Evolutionary conservation across 1,140 invertebrate genomes (phyloP).

Genomic region (Lanistes nyassanus): DNA sequence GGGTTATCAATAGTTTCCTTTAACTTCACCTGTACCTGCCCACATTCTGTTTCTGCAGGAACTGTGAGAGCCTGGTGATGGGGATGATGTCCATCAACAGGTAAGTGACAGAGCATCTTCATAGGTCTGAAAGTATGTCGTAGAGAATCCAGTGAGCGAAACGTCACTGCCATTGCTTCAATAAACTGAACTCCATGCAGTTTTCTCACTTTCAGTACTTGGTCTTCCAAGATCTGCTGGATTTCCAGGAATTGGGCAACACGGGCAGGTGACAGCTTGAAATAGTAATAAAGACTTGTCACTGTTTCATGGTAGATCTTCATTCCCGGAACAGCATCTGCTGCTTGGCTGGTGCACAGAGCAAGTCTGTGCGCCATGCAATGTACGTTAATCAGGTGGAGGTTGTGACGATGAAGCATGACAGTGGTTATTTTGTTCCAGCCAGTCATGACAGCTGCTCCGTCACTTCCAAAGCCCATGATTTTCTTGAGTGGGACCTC

Average conservation of each 20-base stretch:
- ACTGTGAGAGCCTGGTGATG: background rate
- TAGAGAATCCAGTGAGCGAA: conserved; percentile 24
- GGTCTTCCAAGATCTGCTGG: too few species aligned
- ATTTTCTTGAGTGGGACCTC: conserved; percentile 15
- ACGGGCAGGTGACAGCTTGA: too few species aligned
- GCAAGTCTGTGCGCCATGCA: conserved; percentile 34
- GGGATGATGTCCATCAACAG: conserved; percentile 8
- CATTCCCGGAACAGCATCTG: too few species aligned
- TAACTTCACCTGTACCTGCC: conserved; percentile 4
- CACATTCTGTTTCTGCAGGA: background rate
- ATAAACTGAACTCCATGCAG: conserved; percentile 35
- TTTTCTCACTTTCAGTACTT: conserved; percentile 24
- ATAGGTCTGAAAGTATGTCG: conserved; percentile 12
- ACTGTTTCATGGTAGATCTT: too few species aligned
- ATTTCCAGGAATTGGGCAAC: too few species aligned
- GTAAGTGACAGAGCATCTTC: background rate
- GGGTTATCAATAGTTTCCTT: background rate
- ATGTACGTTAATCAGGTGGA: conserved; percentile 30
- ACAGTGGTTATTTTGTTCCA: conserved; percentile 29
- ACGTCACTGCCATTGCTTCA: conserved; percentile 28
- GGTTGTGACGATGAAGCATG: conserved; percentile 8
- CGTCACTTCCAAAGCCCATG: conserved; percentile 36
- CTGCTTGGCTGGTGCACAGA: conserved; percentile 30
- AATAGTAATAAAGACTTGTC: too few species aligned
- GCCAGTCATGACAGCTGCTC: conserved; percentile 36